Evolutionary conservation across 53 echinoderm and acorn worm genomes (phyloP), one percentile per base, ranked within the genome.

Genomic region (Temnopleurus reevesii): DNA sequence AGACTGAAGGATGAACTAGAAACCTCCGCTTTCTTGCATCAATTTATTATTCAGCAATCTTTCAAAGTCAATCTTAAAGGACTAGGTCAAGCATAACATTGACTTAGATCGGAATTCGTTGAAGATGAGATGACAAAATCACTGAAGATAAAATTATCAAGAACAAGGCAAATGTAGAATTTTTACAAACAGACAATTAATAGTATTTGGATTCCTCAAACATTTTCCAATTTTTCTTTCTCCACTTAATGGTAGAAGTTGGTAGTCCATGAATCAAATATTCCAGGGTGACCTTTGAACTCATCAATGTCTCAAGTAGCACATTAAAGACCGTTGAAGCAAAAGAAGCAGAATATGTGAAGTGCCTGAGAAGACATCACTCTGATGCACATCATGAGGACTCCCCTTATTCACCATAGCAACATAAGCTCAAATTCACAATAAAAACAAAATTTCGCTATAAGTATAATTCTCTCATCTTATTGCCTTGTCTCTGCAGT

Each of bases 211-310:
- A 21, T 31, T 41, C 18, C 36, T 71, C 23, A 71, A 71, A 38
- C 8, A 23, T 5, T n/a, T 36, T 71, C 21, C n/a, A 71, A 25
- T 38, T 38, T 71, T 41, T 41, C 23, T 71, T 2, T n/a, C n/a
- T n/a, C 33, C 0, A 41, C 23, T 71, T 41, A 23, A 71, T 41
- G 6, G 1, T 3, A 33, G 21, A 30, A 63, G 10, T 8, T 71
- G n/a, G n/a, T n/a, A n/a, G 7, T n/a, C n/a, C 8, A 38, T 71
- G 41, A 47, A 71, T 71, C 34, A 6, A 41, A 8, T 71, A 71
- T 71, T 43, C 8, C 71, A n/a, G n/a, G 71, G 41, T 71, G 71
- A 71, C 71, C 71, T 71, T 41, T 71, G 71, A 71, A n/a, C 36
- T 71, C 71, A 21, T 71, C 12, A 71, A 41, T 19, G 10, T 71